Evolutionary conservation across 2,888 invertebrate genomes (phyloP).

Genomic region (Lottia gigantea): DNA sequence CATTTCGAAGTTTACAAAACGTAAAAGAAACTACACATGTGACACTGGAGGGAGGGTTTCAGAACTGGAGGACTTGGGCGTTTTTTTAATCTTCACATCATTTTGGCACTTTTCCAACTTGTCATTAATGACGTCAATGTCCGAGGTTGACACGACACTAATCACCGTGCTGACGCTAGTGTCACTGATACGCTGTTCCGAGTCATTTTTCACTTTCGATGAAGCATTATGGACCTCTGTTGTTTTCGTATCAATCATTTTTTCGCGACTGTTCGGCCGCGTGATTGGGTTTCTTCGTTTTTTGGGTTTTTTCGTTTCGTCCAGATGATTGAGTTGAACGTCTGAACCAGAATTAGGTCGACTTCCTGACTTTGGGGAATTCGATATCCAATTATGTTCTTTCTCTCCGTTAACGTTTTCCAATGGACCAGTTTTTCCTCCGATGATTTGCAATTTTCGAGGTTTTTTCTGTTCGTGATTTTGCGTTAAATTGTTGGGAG

Average conservation of each 20-base stretch:
- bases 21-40: too few species aligned
- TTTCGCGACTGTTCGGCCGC: neutral
- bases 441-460: neutral
- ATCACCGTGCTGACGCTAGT: conserved; percentile 14
- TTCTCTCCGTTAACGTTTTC: neutral
- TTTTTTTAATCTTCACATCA: neutral
- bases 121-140: conserved; percentile 16
- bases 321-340: neutral
- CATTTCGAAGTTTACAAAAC: too few species aligned
- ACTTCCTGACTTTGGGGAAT: too few species aligned
- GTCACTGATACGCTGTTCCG: conserved; percentile 17
- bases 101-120: conserved; percentile 1
- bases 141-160: conserved; percentile 23
- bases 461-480: neutral
- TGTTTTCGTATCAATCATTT: neutral
- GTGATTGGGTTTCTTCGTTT: too few species aligned
- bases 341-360: neutral
- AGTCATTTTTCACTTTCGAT: neutral
- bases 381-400: too few species aligned
- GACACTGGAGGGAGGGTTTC: too few species aligned
- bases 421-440: neutral
- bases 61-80: too few species aligned
- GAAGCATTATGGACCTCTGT: neutral
- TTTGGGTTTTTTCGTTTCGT: neutral
- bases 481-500: neutral